Conservation (phyloP, 2,113 vertebrate species). For the Apteryx mantelli region DNA sequence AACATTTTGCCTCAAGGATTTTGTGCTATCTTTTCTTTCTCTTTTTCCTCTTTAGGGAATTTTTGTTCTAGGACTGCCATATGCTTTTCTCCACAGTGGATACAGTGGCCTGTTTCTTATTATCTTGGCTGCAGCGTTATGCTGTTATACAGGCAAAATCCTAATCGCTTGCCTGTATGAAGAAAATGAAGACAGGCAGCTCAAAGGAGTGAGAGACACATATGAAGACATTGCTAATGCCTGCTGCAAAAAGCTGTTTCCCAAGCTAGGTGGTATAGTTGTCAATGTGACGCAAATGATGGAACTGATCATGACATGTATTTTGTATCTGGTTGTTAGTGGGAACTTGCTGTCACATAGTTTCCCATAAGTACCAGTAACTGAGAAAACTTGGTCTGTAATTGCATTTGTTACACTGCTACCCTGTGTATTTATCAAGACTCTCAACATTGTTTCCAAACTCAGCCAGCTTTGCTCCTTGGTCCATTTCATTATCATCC, state of each 20-base stretch:
- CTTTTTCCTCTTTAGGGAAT: slow-evolving; percentile 74
- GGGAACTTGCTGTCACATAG: slow-evolving; percentile 80
- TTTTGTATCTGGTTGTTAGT: slow-evolving; percentile 82
- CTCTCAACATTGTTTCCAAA: slow-evolving; percentile 80
- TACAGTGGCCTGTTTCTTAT: slow-evolving; percentile 79
- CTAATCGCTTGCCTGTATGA: slow-evolving; percentile 81
- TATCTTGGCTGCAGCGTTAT: slow-evolving; percentile 77
- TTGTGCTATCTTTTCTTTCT: slow-evolving; percentile 15
- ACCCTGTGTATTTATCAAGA: slow-evolving; percentile 81
- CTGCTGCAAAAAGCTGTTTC: slow-evolving; percentile 75
- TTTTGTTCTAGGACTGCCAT: slow-evolving; percentile 82
- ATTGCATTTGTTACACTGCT: slow-evolving; percentile 76
- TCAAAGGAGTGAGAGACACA: slow-evolving; percentile 74
- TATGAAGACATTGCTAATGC: slow-evolving; percentile 81
- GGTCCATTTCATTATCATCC: slow-evolving; percentile 82
- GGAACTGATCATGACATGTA: slow-evolving; percentile 87
- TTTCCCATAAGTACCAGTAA: slow-evolving; percentile 70
- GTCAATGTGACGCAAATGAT: slow-evolving; percentile 75
- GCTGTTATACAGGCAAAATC: slow-evolving; percentile 84
- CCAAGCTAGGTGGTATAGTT: slow-evolving; percentile 72
- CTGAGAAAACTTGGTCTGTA: slow-evolving; percentile 76
- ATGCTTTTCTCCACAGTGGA: slow-evolving; percentile 81
- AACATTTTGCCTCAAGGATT: slow-evolving; percentile 14
- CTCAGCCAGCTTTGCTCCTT: slow-evolving; percentile 83
- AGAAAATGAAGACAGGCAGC: slow-evolving; percentile 72